These are phyloP conservation scores for Pipistrellus pipistrellus DNA, from an alignment of 2,797 vertebrate species.

Conservation along the genomic window DNA sequence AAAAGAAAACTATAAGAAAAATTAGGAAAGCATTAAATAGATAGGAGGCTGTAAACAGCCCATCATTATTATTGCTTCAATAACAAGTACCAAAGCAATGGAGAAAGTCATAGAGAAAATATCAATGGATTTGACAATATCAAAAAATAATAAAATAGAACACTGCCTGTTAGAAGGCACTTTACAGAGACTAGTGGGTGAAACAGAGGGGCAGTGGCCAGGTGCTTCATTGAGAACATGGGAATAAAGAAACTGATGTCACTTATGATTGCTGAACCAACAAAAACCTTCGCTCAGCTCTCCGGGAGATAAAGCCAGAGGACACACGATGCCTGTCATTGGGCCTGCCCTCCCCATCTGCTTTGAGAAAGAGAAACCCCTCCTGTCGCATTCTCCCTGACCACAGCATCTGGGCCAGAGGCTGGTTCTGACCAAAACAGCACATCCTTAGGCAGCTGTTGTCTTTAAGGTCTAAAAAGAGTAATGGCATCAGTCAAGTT, in stretches of 20 bases:
- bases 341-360: not conserved
- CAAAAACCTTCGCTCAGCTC: not conserved
- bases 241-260: not conserved
- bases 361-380: not conserved
- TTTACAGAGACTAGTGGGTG: slow-evolving; percentile 6
- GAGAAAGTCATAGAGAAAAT: slow-evolving; percentile 33
- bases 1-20: slow-evolving; percentile 14
- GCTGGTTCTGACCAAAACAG: not conserved
- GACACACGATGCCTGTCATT: fast-evolving
- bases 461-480: not conserved
- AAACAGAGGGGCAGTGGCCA: not conserved
- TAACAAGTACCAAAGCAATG: slow-evolving; percentile 15
- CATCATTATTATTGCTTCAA: slow-evolving; percentile 4
- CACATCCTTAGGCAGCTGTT: not conserved
- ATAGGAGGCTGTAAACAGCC: not conserved
- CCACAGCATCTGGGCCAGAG: not conserved
- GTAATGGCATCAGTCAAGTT: not conserved
- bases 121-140: slow-evolving; percentile 8
- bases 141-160: slow-evolving; percentile 57
- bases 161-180: not conserved
- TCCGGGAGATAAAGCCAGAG: not conserved
- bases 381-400: not conserved
- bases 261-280: not conserved
- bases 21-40: slow-evolving; percentile 61
- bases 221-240: not conserved